Evolutionary conservation across 1,140 invertebrate genomes (phyloP).

Genomic region (Daktulosphaira vitifoliae): DNA sequence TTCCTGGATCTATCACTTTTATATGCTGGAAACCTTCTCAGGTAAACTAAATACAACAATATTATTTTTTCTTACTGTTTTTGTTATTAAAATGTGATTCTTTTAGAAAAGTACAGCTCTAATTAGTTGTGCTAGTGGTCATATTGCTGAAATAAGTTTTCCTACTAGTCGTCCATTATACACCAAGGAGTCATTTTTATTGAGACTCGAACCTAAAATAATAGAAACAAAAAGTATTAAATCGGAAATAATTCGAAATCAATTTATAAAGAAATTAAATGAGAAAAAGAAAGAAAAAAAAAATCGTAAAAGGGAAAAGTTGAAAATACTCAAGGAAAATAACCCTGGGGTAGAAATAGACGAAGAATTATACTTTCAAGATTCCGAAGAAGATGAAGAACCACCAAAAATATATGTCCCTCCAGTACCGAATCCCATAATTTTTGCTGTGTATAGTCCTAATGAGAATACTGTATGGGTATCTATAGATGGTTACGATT

Average conservation of each 20-base stretch:
- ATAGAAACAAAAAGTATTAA: conserved; percentile 51
- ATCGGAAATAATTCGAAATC: conserved; percentile 48
- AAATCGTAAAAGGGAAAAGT: conserved; percentile 47
- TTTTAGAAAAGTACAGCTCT: conserved; percentile 36
- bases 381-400: conserved; percentile 4
- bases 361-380: conserved; percentile 48
- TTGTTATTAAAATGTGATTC: conserved; percentile 39
- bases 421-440: conserved; percentile 32
- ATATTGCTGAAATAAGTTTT: not conserved
- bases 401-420: conserved; percentile 14
- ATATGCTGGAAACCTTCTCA: conserved; percentile 54
- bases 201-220: not conserved
- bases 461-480: conserved; percentile 49
- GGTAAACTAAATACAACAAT: conserved; percentile 39
- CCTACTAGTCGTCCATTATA: not conserved
- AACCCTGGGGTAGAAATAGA: conserved; percentile 53
- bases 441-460: conserved; percentile 35
- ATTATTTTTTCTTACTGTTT: not conserved
- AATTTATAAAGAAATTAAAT: conserved; percentile 44
- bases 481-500: conserved; percentile 58
- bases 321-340: conserved; percentile 47
- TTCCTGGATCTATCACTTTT: conserved; percentile 51
- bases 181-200: not conserved
- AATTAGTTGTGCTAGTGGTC: conserved; percentile 6
- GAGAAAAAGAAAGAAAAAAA: conserved; percentile 47